Evolutionary conservation across 2,888 invertebrate species (phyloP), one percentile per base, ranked within the genome.

Genomic region (Eristalinus aeneus): DNA sequence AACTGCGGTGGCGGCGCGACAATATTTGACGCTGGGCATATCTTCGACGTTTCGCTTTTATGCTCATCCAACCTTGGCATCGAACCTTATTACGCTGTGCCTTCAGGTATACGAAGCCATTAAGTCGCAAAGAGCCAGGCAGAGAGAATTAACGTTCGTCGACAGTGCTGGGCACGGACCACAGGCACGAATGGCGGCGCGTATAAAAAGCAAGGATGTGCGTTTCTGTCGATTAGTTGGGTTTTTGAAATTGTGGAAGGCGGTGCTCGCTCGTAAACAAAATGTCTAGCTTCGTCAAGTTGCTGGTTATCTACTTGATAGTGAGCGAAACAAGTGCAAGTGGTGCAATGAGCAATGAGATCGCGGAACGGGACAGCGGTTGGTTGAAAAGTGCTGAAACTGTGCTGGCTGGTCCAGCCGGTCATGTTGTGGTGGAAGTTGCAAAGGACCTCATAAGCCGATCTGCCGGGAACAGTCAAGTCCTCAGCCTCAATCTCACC

Each of bases 401-500:
- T 79, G 89, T 92, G 67, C 88, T 93, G 16, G 89, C 90, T 12
- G 91, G 91, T 63, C 93, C 93, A 0, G 90, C 92, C 2, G 93
- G 92, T 0, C 91, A 93, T 89, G 91, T 93, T n/a, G 90, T 91
- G 1, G 90, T 92, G 0, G 91, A 92, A 88, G 90, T 93, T 76
- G 96, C 96, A 2, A 95, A 94, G 90, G 95, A 96, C 90, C 93
- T 96, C 89, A 93, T 96, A 31, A 94, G 95, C 84, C 94, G 96
- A 89, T 95, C 96, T 0, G 94, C 95, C 8, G 95, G 95, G 83
- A 95, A 94, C 90, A 96, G 95, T 91, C 96, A 96, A 94, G 91
- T 92, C 56, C 89, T 97, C 61, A 97, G 97, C 89, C 92, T 97
- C 71, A 97, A 97, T 93, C 92, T 97, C 77, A 97, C 97, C 0